These are phyloP conservation scores for Tachysurus fulvidraco DNA, from an alignment of 2,113 vertebrate species.

Conservation along the genomic window DNA sequence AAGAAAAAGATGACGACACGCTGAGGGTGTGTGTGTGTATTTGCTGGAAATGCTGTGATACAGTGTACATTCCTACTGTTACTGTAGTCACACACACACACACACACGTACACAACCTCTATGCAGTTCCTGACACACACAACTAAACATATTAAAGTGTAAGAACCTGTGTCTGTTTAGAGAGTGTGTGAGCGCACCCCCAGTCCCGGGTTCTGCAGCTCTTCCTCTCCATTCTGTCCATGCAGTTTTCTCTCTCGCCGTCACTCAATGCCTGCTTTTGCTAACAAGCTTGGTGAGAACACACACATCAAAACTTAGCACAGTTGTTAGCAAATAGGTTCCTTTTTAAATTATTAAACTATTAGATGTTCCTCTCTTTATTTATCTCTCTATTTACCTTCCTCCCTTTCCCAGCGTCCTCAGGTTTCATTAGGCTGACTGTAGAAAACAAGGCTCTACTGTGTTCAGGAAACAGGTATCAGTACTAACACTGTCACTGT, in stretches of 20 bases:
- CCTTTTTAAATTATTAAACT: too few species aligned
- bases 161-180: conserved; percentile 67
- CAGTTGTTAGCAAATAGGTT: not conserved
- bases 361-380: too few species aligned
- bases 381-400: not conserved
- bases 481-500: not conserved
- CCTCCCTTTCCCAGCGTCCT: conserved; percentile 75
- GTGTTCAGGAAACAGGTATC: conserved; percentile 83
- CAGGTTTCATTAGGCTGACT: conserved; percentile 84
- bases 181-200: conserved; percentile 73
- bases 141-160: not conserved
- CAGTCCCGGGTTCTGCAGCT: conserved; percentile 77
- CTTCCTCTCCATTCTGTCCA: conserved; percentile 81
- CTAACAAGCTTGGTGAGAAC: conserved; percentile 85
- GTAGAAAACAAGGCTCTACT: conserved; percentile 86
- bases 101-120: conserved; percentile 23
- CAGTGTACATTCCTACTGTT: conserved; percentile 83
- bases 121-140: conserved; percentile 3
- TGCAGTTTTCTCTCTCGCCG: conserved; percentile 81
- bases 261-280: conserved; percentile 79
- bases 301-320: not conserved
- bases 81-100: conserved; percentile 73
- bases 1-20: conserved; percentile 72
- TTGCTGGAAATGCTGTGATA: conserved; percentile 85
- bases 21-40: conserved; percentile 82